Base-by-base conservation (phyloP, 2,797 vertebrate species). In the Cichlasoma orientale region DNA sequence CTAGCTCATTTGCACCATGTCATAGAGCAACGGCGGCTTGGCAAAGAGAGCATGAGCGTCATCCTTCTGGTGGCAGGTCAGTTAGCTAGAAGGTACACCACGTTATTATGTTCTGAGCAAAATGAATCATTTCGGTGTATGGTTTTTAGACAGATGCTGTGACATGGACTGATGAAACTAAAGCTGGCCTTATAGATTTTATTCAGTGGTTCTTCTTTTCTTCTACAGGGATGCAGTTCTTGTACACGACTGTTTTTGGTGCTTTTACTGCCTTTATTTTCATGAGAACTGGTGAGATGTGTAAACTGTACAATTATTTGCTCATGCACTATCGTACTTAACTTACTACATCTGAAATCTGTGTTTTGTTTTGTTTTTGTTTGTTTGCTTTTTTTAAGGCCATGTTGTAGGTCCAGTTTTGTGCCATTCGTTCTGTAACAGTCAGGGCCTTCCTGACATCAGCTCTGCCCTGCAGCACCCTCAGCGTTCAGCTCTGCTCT, bases 341-440 rank as follows among this genome's bases (percentile, higher is more conserved):
- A 2, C 3, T 50, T 38, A 38, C 73, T 33, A 2, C 44, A 56
- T 56, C 52, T 71, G 14, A 41, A 41, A 53, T 55, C 12, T 79
- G 41, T 83, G 38, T 25, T 63, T 63, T 63, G 59, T 63, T 44
- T 63, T 61, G 21, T 36, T 9, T 36, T 33, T 31, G 4, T 31
- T 36, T 36, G 9, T 36, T 33, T 33, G 31, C 31, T 33, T 50
- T 23, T 68, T 19, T 75, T 0, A 72, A 97, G 95, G 95, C 76
- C 96, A 96, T 81, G 84, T 97, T 73, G 91, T 95, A 4, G 96
- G 95, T 47, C 96, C 94, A 0, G 93, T 97, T 31, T 90, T 97
- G 86, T 97, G 96, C 72, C 96, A 96, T 75, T 97, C 95, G 0
- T 97, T 97, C 92, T 97, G 96, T 79, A 97, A 96, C 92, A 95